A percentile compares a stretch with the other conserved stretches of the same genome.
These are phyloP conservation scores for Calephelis virginiensis DNA, from an alignment of 1,140 invertebrate genomes.

Conservation along the genomic window DNA sequence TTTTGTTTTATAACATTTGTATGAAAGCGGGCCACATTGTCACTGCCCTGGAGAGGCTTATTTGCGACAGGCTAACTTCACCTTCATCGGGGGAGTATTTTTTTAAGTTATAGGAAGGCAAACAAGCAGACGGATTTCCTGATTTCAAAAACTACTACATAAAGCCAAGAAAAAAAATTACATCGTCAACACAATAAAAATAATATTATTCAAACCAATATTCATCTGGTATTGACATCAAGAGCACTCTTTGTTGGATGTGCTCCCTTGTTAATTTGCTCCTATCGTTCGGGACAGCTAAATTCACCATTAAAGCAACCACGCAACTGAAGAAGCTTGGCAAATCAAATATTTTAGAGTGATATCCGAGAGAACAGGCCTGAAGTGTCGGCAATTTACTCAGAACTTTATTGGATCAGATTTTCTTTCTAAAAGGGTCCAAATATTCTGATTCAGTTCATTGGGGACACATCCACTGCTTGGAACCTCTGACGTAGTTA, in stretches of 20 bases:
- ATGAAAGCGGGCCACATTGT: too few relatives aligned
- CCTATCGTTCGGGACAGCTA: slow-evolving; percentile 30
- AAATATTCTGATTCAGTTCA: slow-evolving; percentile 25
- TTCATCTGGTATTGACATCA: slow-evolving; percentile 31
- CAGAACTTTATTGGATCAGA: slow-evolving; percentile 25
- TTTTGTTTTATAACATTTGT: too few relatives aligned
- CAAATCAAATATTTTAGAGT: slow-evolving; percentile 30
- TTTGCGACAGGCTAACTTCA: too few relatives aligned
- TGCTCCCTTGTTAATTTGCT: slow-evolving; percentile 32
- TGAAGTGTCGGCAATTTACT: slow-evolving; percentile 27
- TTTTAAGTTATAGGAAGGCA: too few relatives aligned
- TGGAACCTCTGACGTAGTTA: slow-evolving; percentile 30
- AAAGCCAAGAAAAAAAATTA: too few relatives aligned
- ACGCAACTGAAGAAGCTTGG: slow-evolving; percentile 29
- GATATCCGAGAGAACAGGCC: slow-evolving; percentile 27
- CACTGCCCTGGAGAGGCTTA: too few relatives aligned
- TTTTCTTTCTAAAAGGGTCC: slow-evolving; percentile 28
- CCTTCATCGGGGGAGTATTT: too few relatives aligned
- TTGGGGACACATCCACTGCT: slow-evolving; percentile 25
- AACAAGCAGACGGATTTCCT: too few relatives aligned
- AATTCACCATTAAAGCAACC: slow-evolving; percentile 29
- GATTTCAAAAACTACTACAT: too few relatives aligned
- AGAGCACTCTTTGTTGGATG: slow-evolving; percentile 33
- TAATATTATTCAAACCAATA: slow-evolving; percentile 20
- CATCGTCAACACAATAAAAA: neutral